Evolutionary conservation across 2,888 invertebrate genomes (phyloP), one percentile per base, ranked within the genome.

Genomic region (Drosophila pseudotakahashii): DNA sequence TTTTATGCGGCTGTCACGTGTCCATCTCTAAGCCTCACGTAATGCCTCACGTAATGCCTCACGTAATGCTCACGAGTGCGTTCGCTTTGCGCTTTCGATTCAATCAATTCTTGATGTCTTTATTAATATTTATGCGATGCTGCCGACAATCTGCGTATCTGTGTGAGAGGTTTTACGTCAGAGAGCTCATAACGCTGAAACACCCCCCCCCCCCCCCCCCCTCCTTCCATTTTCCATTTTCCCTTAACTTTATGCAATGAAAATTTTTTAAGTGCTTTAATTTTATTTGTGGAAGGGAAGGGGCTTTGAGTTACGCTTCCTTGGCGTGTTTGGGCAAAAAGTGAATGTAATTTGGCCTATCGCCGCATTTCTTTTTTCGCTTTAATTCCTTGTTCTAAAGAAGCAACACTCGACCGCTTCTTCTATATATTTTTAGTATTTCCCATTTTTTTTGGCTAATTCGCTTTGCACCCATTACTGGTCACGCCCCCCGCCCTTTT

Each of bases 241-340:
- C 70, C 67, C 51, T 26, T 62, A 76, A 68, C 75, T 73, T 52
- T 74, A 73, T 81, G 82, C 76, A 79, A 76, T 78, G 73, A 82
- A 84, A n/a, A 51, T 39, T 72, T 81, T 82, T 74, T 85, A 82
- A 85, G 82, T 82, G 82, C 85, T 82, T 75, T 79, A 81, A 85
- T 82, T 82, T 81, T 75, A 84, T 82, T 81, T 84, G 64, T 30
- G 3, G 4, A n/a, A n/a, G 14, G 13, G 4, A 2, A n/a, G 34
- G 10, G 13, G 26, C 7, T 26, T 26, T n/a, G 45, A n/a, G 45
- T 62, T 48, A 37, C 62, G 36, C 32, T 34, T 37, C 44, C 36
- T 26, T 10, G 48, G 11, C 19, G 73, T 68, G 72, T 68, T n/a
- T 23, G 36, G 14, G 9, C 45, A 45, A 45, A 42, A 44, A 44